These are phyloP conservation scores for Limosa lapponica DNA, from an alignment of 2,797 vertebrate genomes.

Conservation along the genomic window DNA sequence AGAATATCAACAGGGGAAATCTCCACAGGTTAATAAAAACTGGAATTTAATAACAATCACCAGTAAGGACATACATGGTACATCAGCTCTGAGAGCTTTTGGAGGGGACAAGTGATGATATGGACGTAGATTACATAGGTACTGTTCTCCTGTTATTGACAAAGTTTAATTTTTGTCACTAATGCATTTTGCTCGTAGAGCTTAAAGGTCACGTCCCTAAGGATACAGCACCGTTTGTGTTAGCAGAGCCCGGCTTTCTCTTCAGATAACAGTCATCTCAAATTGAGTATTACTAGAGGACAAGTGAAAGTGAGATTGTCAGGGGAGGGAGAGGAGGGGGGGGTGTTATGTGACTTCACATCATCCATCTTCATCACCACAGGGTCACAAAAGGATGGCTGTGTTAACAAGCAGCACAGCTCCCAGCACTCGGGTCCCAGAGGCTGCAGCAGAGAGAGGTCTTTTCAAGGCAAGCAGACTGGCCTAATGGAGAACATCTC, in stretches of 20 bases:
- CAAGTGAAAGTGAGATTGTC: slow-evolving; percentile 32
- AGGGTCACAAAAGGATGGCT: slow-evolving; percentile 5
- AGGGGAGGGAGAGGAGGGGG: background rate
- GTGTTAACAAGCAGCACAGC: slow-evolving; percentile 33
- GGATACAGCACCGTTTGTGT: background rate
- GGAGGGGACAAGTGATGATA: background rate
- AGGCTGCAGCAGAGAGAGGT: background rate
- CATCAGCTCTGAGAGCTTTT: background rate
- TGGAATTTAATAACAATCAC: background rate
- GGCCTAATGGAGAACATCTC: background rate
- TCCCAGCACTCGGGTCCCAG: background rate
- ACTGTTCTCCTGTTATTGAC: background rate
- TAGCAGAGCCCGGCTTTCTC: slow-evolving; percentile 28
- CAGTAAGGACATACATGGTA: background rate
- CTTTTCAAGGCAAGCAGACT: slow-evolving; percentile 58
- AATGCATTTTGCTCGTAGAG: slow-evolving; percentile 59
- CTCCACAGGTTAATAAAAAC: background rate
- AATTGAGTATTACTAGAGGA: slow-evolving; percentile 19
- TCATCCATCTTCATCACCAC: slow-evolving; percentile 50
- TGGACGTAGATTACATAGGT: background rate
- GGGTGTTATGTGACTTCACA: slow-evolving; percentile 13
- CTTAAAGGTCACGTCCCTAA: slow-evolving; percentile 41
- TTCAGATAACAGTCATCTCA: background rate
- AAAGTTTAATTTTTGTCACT: slow-evolving; percentile 59
- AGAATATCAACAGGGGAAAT: background rate